Evolutionary conservation across 92 coral and sea anemone species (phyloP), one percentile per base, ranked within the genome.

Genomic region (Epizoanthus scotinus): DNA sequence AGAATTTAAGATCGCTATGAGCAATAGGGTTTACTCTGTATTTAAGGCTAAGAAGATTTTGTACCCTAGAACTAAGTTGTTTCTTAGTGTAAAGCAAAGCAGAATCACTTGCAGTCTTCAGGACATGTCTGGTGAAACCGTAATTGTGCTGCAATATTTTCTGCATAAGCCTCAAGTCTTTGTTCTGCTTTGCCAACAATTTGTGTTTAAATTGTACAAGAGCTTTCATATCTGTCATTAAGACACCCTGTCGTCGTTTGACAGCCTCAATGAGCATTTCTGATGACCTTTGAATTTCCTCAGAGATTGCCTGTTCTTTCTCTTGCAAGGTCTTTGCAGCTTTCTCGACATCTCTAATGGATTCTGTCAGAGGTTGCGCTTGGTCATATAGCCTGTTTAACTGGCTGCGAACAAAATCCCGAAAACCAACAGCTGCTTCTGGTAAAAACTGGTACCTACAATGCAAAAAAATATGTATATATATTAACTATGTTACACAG

Each of bases 11-110:
- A 87, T 95, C 99, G 86, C 99, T 91, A 73, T 95, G 99, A 8
- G 99, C 98, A 8, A 95, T 94, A 0, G 99, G 99, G 53, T 91
- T 91, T 1, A 95, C 99, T 59, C 92, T 91, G 72, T 95, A 95
- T 55, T 95, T 95, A 12, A 95, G 86, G 65, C 99, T 95, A 57
- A 95, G 81, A 34, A 95, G 65, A 70, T 95, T 95, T 84, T 95
- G 99, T 28, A 95, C 94, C 71, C 99, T 93, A 18, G 99, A 93
- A 34, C 99, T 94, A 18, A 95, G 98, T 71, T 93, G 99, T 22
- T 91, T 86, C 70, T 93, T 94, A 29, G 96, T 91, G 77, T 94
- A 93, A 53, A 95, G 82, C 80, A 95, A 71, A 3, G 98, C 91
- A 85, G 88, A 86, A 65, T 95, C 98, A 70, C 97, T 95, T 19